Percentiles rank a stretch among this genome's conserved stretches.
phyloP scores from a whole-genome alignment of 2,797 vertebrate species.

The Hippopotamyrus pictus region DNA sequence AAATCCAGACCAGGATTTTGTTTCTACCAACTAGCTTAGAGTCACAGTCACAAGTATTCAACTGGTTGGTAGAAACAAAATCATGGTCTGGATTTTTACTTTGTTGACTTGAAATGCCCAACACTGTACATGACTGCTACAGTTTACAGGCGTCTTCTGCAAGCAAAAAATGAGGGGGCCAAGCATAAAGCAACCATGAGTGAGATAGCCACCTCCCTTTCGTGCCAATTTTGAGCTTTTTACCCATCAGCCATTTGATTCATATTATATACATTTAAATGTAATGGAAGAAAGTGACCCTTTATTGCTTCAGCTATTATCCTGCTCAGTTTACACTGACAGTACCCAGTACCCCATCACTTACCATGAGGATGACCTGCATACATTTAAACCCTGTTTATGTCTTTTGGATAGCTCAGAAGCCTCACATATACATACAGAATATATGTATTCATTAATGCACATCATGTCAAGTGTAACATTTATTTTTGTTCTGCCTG shows the following conservation, averaged over 20 bases:
- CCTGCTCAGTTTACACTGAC: neutral
- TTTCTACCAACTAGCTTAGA: neutral
- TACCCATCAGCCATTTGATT: neutral
- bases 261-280: neutral
- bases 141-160: neutral
- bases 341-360: neutral
- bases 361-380: neutral
- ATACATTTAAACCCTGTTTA: neutral
- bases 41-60: too few relatives aligned
- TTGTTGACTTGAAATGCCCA: neutral
- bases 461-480: neutral
- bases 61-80: too few relatives aligned
- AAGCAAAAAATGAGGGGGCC: neutral
- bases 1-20: neutral
- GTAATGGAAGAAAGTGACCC: neutral
- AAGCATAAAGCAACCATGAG: neutral
- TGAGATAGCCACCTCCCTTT: neutral
- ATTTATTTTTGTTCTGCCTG: neutral
- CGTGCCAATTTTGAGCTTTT: neutral
- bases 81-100: neutral
- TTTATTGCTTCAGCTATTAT: neutral
- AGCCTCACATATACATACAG: neutral
- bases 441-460: neutral
- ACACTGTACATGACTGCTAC: neutral
- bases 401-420: neutral